Evolutionary conservation across 2,797 vertebrate genomes (phyloP).

Genomic region (Apogon talboti): DNA sequence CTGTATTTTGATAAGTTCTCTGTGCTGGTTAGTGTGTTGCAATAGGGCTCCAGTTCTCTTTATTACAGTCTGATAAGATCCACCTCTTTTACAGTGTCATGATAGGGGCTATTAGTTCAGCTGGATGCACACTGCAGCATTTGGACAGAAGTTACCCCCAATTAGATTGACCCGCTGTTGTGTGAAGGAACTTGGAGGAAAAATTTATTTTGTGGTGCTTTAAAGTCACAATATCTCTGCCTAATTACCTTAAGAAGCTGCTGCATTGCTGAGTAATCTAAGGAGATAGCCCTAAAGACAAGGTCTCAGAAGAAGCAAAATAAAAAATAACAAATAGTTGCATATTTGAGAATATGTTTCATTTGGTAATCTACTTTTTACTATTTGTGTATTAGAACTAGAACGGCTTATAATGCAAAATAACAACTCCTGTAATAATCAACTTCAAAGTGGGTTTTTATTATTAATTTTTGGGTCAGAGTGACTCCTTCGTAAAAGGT

Average conservation of each 20-base stretch:
- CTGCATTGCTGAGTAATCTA: conserved; percentile 13
- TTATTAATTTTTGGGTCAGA: background rate
- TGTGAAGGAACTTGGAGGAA: conserved; percentile 7
- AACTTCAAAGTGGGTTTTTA: background rate
- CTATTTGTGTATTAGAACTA: background rate
- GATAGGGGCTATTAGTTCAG: conserved; percentile 45
- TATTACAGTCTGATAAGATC: conserved; percentile 48
- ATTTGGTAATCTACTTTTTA: too few species aligned
- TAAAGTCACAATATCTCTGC: conserved; percentile 15
- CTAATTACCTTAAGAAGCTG: conserved; percentile 46
- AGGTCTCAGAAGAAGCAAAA: conserved; percentile 26
- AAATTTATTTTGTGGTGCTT: conserved; percentile 14
- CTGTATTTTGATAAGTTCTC: conserved; percentile 16
- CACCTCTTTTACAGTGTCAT: conserved; percentile 44
- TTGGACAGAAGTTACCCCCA: conserved; percentile 43
- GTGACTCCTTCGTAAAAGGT: background rate
- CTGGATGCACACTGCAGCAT: conserved; percentile 37
- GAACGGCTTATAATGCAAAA: background rate
- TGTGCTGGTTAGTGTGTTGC: conserved; percentile 19
- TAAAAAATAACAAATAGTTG: conserved; percentile 9
- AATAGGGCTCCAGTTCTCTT: conserved; percentile 38
- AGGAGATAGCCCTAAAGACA: conserved; percentile 18
- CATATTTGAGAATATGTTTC: conserved; percentile 14
- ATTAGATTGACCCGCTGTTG: conserved; percentile 49
- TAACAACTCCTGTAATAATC: background rate